Percentiles rank a stretch among this genome's conserved stretches.
These are phyloP conservation scores for Ischnura elegans DNA, from an alignment of 2,888 invertebrate genomes.

Conservation along the genomic window DNA sequence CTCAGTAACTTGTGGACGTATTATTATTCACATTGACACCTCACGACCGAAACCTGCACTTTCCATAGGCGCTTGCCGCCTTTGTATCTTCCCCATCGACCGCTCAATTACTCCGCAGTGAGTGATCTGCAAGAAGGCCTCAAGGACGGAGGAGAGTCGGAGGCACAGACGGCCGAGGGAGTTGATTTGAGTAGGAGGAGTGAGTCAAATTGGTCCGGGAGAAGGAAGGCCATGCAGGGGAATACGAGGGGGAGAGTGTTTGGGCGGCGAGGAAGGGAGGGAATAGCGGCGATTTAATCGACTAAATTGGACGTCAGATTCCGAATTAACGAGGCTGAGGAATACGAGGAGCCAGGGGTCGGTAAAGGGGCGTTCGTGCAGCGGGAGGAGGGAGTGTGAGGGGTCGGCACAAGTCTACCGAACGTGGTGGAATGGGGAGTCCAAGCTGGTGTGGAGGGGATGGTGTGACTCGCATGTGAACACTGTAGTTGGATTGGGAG, in stretches of 20 bases:
- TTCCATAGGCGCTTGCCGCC: too few relatives aligned
- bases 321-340: slow-evolving; percentile 72
- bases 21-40: too few relatives aligned
- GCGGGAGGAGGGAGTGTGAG: background rate
- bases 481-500: background rate
- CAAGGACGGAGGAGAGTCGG: background rate
- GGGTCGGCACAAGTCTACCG: background rate
- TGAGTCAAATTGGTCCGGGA: slow-evolving; percentile 68
- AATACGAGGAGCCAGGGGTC: slow-evolving; percentile 54
- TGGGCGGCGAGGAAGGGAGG: background rate
- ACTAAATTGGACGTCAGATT: slow-evolving; percentile 72
- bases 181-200: slow-evolving; percentile 43
- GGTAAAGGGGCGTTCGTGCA: background rate
- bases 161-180: background rate
- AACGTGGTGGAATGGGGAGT: background rate
- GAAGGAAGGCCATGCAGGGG: slow-evolving; percentile 11
- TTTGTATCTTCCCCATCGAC: background rate
- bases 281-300: slow-evolving; percentile 71
- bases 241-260: background rate
- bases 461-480: background rate
- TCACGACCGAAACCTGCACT: too few relatives aligned
- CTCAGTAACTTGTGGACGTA: too few relatives aligned
- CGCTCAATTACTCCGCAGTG: background rate
- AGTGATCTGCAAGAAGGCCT: background rate
- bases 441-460: background rate